phyloP scores from a whole-genome alignment of 2,888 invertebrate genomes.

The Andrena praecox region DNA sequence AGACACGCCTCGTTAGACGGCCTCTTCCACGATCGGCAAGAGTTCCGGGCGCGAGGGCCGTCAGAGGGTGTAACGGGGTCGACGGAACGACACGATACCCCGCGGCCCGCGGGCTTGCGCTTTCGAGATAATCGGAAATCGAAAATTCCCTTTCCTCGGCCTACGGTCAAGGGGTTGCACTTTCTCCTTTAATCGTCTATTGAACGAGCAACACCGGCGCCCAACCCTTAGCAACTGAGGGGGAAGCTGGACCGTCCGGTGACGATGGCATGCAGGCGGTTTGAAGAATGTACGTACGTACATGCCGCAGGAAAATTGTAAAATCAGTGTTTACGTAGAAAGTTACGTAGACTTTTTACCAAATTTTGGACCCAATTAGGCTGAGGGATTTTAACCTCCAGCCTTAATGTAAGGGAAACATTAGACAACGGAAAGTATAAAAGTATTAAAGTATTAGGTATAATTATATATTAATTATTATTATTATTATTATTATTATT shows the following conservation, averaged over 20 bases:
- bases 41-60: constrained; percentile 38
- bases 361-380: too few species aligned
- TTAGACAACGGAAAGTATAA: too few species aligned
- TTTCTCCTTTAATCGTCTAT: constrained; percentile 63
- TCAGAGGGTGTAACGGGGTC: constrained; percentile 55
- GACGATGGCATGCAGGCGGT: not conserved
- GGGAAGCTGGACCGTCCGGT: not conserved
- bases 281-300: not conserved
- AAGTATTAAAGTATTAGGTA: too few species aligned
- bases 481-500: too few species aligned
- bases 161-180: constrained; percentile 57
- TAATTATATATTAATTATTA: too few species aligned
- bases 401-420: too few species aligned
- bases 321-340: too few species aligned
- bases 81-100: constrained; percentile 41
- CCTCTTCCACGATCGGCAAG: constrained; percentile 48
- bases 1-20: constrained; percentile 56
- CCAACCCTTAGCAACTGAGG: not conserved
- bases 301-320: not conserved
- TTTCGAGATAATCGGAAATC: constrained; percentile 61
- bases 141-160: constrained; percentile 51
- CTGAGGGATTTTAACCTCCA: too few species aligned
- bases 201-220: constrained; percentile 17
- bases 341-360: too few species aligned
- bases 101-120: constrained; percentile 45